phyloP scores from a whole-genome alignment of 1,140 invertebrate genomes.

The Diprion similis region DNA sequence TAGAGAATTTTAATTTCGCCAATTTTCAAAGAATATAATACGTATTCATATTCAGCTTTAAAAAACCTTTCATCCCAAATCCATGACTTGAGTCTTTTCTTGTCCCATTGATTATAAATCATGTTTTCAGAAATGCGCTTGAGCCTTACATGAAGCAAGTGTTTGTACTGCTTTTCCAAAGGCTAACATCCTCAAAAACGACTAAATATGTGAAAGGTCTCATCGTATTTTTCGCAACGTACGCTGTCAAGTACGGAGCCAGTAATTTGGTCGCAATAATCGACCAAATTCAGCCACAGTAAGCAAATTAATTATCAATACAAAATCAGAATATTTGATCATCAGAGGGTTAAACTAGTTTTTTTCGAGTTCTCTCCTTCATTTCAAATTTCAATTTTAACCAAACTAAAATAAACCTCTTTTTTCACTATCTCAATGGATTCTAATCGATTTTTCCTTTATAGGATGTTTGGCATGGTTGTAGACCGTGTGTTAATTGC shows the following conservation, averaged over 20 bases:
- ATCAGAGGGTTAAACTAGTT: neutral
- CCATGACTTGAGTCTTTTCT: neutral
- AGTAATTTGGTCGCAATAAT: constrained; percentile 76
- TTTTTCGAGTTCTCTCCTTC: neutral
- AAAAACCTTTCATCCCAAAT: no score
- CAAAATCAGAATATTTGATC: neutral
- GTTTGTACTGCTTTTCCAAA: constrained; percentile 90
- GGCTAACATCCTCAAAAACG: constrained; percentile 91
- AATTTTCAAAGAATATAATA: constrained; percentile 8
- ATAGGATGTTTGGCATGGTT: constrained; percentile 94
- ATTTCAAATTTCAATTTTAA: neutral
- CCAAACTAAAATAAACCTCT: no score
- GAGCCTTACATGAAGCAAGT: constrained; percentile 85
- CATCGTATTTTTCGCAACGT: constrained; percentile 90
- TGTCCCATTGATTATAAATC: constrained; percentile 15
- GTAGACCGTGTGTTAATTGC: constrained; percentile 85
- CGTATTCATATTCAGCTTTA: no score
- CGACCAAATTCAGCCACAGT: constrained; percentile 88
- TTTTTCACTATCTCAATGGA: no score
- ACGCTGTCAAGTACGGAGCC: constrained; percentile 80
- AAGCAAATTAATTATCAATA: constrained; percentile 46
- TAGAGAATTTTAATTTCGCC: neutral
- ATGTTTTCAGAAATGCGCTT: constrained; percentile 68
- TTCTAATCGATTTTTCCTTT: constrained; percentile 41
- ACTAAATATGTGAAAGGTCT: constrained; percentile 91